phyloP scores from a whole-genome alignment of 2,888 invertebrate species.

The Sipha maydis region DNA sequence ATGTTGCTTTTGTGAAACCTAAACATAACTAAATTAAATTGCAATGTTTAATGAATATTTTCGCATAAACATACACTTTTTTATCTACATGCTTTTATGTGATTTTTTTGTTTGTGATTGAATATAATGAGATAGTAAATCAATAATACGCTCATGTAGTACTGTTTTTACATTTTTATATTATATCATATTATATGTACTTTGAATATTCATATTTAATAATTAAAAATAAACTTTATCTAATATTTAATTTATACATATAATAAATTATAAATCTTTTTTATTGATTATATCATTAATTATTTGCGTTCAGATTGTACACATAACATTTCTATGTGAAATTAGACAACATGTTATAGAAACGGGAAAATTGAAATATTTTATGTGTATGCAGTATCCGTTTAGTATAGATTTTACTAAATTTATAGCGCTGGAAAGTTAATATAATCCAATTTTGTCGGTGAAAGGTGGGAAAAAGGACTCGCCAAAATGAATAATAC shows the following conservation, averaged over 20 bases:
- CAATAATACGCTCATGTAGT: not conserved
- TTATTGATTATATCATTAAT: too few species aligned
- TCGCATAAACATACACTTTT: conserved; percentile 11
- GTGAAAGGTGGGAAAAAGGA: conserved; percentile 35
- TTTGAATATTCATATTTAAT: not conserved
- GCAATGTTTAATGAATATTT: conserved; percentile 20
- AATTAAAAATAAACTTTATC: too few species aligned
- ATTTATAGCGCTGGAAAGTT: conserved; percentile 10
- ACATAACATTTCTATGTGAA: not conserved
- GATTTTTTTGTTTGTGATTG: not conserved
- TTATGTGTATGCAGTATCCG: not conserved
- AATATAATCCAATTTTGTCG: not conserved
- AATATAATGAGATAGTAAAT: not conserved
- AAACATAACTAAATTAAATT: conserved; percentile 10
- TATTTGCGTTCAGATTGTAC: too few species aligned
- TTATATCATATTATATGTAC: not conserved
- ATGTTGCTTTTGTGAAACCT: not conserved
- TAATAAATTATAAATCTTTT: too few species aligned
- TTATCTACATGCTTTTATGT: not conserved
- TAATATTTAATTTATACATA: too few species aligned
- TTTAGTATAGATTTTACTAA: not conserved
- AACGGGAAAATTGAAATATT: not conserved
- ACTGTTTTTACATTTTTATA: not conserved
- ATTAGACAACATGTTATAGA: not conserved
- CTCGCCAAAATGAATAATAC: not conserved